Evolutionary conservation across 2,888 invertebrate genomes (phyloP).

Genomic region (Chrysotoxum bicinctum): DNA sequence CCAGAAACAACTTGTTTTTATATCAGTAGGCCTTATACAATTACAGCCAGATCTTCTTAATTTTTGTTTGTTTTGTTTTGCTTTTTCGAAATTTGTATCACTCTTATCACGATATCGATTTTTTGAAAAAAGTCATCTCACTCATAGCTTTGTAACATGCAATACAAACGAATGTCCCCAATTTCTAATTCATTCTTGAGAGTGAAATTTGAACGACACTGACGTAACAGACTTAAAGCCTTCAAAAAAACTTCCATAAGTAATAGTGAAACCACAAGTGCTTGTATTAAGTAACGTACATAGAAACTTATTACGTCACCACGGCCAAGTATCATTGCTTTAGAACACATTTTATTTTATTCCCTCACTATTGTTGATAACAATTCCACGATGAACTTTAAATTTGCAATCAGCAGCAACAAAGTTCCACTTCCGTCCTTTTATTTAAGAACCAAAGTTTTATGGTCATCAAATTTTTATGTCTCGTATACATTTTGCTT

Average conservation of each 20-base stretch:
- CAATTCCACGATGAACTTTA: slow-evolving; percentile 61
- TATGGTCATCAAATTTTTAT: slow-evolving; percentile 68
- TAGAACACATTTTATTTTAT: slow-evolving; percentile 45
- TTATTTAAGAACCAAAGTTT: slow-evolving; percentile 50
- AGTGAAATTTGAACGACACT: too few species aligned
- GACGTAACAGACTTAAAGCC: too few species aligned
- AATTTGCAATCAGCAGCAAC: slow-evolving; percentile 39
- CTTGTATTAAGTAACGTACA: neutral
- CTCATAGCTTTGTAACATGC: too few species aligned
- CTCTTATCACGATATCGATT: too few species aligned
- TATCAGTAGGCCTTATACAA: too few species aligned
- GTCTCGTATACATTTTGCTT: slow-evolving; percentile 37
- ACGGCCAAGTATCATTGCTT: slow-evolving; percentile 20
- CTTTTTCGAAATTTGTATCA: too few species aligned
- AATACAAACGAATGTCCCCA: too few species aligned
- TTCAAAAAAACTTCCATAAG: neutral
- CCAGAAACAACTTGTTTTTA: too few species aligned
- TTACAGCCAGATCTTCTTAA: too few species aligned
- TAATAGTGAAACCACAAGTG: neutral
- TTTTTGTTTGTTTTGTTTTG: too few species aligned
- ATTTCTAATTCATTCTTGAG: too few species aligned
- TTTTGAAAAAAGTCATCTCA: too few species aligned
- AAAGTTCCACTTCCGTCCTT: neutral
- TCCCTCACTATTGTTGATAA: slow-evolving; percentile 54
- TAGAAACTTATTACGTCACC: neutral